phyloP scores from a whole-genome alignment of 1,140 invertebrate genomes.

The Drosophila truncata region DNA sequence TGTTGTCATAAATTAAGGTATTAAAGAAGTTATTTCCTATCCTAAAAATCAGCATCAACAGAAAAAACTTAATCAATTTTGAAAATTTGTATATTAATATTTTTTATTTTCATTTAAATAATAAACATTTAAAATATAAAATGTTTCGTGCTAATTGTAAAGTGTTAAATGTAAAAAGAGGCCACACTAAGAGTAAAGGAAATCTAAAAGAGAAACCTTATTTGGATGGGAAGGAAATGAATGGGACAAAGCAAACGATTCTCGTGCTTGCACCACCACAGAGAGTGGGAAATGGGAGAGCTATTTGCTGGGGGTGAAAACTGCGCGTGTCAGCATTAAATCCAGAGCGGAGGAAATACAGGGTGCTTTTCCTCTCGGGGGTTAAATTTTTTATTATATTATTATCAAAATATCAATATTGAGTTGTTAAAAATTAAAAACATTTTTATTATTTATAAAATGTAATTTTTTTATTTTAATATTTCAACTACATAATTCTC shows the following conservation, averaged over 20 bases:
- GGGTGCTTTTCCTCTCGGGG: conserved; percentile 33
- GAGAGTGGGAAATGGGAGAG: conserved; percentile 18
- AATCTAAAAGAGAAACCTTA: neutral
- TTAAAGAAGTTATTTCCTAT: neutral
- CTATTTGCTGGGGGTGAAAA: conserved; percentile 51
- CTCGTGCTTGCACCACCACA: conserved; percentile 20
- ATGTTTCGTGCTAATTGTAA: neutral
- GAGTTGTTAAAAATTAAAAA: no score
- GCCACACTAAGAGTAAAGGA: neutral
- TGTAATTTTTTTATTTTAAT: neutral
- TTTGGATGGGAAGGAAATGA: conserved; percentile 6
- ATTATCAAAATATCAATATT: neutral
- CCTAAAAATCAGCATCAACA: neutral
- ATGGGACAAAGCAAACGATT: conserved; percentile 12
- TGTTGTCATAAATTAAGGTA: no score
- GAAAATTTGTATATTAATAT: neutral
- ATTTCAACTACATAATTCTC: neutral
- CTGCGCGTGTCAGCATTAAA: conserved; percentile 74
- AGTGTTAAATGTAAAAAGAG: neutral
- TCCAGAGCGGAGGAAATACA: conserved; percentile 46
- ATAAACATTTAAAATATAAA: neutral
- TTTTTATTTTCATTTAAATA: neutral
- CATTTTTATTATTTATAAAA: neutral
- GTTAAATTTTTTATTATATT: neutral
- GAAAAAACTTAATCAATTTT: neutral